Evolutionary conservation across 2,888 invertebrate genomes (phyloP).

Genomic region (Hymenopus coronatus): DNA sequence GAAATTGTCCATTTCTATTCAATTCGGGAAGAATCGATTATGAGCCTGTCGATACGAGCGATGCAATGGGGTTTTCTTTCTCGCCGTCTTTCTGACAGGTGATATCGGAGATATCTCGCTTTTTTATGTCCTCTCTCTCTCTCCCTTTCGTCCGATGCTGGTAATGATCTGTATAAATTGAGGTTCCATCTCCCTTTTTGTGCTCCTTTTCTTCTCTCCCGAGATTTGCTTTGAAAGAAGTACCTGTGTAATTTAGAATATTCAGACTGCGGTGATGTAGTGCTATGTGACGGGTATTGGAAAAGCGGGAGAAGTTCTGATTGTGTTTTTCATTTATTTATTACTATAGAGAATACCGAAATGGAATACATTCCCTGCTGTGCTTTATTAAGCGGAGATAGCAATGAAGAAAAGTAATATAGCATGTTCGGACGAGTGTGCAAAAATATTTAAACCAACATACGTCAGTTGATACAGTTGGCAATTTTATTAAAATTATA

Average conservation of each 20-base stretch:
- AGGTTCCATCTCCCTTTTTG: background rate
- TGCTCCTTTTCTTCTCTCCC: background rate
- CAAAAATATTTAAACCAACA: no score
- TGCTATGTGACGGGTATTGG: background rate
- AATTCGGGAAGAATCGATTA: slow-evolving; percentile 16
- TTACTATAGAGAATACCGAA: background rate
- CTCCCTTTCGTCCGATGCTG: background rate
- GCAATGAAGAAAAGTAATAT: no score
- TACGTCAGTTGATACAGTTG: no score
- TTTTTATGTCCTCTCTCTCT: background rate
- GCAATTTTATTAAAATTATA: no score
- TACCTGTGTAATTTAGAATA: background rate
- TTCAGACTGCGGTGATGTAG: background rate
- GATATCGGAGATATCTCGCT: slow-evolving; percentile 2
- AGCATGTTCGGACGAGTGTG: no score
- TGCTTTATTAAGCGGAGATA: no score
- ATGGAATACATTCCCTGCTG: background rate
- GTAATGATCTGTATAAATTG: slow-evolving; percentile 1
- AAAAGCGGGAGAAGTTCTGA: background rate
- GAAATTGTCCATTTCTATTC: slow-evolving; percentile 19
- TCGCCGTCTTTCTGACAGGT: slow-evolving; percentile 14
- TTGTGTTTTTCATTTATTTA: background rate
- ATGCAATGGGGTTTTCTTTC: background rate
- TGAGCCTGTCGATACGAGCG: slow-evolving; percentile 15
- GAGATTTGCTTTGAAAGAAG: background rate